phyloP scores from a whole-genome alignment of 1,140 invertebrate genomes.

The Drosophila carrolli region DNA sequence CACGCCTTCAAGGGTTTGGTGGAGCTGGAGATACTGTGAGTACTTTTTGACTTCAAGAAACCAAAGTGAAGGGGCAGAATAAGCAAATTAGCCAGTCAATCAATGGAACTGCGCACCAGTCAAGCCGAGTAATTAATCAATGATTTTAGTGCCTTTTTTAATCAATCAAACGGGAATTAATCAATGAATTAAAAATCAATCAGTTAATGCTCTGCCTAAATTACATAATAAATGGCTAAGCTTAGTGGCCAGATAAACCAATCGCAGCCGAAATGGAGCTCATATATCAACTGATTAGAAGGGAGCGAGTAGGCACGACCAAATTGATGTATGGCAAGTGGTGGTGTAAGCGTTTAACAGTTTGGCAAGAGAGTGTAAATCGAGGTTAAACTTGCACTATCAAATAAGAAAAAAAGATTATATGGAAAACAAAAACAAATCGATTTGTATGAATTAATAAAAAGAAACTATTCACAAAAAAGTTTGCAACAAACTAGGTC shows the following conservation, averaged over 20 bases:
- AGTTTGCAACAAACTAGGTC: background rate
- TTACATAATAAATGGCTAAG: conserved; percentile 47
- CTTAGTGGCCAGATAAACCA: conserved; percentile 35
- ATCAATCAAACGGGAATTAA: conserved; percentile 37
- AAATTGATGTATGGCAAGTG: conserved; percentile 20
- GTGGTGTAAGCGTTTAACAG: conserved; percentile 13
- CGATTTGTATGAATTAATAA: background rate
- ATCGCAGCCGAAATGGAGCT: conserved; percentile 30
- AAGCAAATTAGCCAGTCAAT: conserved; percentile 7
- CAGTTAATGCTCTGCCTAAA: conserved; percentile 36
- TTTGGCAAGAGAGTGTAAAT: conserved; percentile 13
- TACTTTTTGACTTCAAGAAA: conserved; percentile 5
- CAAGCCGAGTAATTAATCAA: conserved; percentile 27
- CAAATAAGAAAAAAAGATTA: background rate
- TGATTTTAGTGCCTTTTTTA: conserved; percentile 32
- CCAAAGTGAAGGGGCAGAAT: conserved; percentile 13
- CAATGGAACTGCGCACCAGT: conserved; percentile 3
- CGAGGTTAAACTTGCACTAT: background rate
- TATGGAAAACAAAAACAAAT: background rate
- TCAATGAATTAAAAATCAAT: conserved; percentile 54
- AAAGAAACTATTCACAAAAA: background rate
- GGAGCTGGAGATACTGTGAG: conserved; percentile 95
- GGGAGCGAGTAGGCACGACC: background rate
- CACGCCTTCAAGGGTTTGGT: conserved; percentile 91
- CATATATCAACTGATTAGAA: conserved; percentile 39